Evolutionary conservation across 92 coral and sea anemone genomes (phyloP).

Genomic region (Desmophyllum pertusum): DNA sequence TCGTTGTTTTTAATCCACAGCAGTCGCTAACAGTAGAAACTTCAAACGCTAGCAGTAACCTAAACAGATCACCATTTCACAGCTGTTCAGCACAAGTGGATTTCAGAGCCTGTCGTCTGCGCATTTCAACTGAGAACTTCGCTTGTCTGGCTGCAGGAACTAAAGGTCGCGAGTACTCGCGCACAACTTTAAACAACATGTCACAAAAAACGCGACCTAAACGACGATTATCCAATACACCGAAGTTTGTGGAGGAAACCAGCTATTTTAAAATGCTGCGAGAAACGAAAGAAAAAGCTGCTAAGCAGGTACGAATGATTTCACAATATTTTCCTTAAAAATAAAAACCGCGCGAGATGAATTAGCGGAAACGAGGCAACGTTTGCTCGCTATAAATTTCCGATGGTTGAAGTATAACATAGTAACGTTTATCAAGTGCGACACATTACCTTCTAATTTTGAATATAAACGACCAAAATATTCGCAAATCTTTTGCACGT

Average conservation of each 20-base stretch:
- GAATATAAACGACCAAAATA: not conserved
- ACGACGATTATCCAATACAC: conserved; percentile 46
- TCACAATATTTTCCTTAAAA: not conserved
- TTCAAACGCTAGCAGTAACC: conserved; percentile 18
- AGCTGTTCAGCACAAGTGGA: conserved; percentile 23
- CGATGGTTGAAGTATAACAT: not conserved
- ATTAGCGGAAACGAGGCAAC: not conserved
- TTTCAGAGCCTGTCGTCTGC: not conserved
- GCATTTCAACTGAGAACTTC: conserved; percentile 21
- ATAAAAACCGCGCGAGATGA: not conserved
- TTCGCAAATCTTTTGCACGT: not conserved
- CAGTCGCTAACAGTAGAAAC: conserved; percentile 27
- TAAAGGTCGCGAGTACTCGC: not conserved
- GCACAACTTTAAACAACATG: conserved; percentile 16
- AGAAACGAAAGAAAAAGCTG: conserved; percentile 49
- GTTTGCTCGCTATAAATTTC: not conserved
- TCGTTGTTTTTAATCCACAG: conserved; percentile 20
- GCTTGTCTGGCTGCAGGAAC: conserved; percentile 1
- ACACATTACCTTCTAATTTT: not conserved
- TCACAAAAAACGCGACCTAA: conserved; percentile 37
- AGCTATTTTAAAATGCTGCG: conserved; percentile 47
- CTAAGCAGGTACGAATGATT: conserved; percentile 35
- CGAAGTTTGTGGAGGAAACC: conserved; percentile 47
- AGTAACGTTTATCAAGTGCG: not conserved
- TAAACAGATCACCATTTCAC: conserved; percentile 10